A percentile compares a stretch with the other conserved stretches of the same genome.
Evolutionary conservation across 2,888 invertebrate species (phyloP).

Genomic region (Ischnura elegans): DNA sequence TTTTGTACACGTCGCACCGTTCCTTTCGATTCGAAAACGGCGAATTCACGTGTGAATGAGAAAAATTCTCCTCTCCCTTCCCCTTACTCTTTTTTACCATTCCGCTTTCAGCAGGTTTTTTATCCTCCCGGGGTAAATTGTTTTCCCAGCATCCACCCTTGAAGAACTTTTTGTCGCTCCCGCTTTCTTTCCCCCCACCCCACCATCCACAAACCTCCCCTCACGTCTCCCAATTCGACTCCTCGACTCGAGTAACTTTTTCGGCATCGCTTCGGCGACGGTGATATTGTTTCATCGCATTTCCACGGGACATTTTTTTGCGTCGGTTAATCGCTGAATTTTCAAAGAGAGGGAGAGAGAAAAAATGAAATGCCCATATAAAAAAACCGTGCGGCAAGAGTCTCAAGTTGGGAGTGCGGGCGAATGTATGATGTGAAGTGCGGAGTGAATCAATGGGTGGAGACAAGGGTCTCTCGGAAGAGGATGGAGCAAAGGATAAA

Average conservation of each 20-base stretch:
- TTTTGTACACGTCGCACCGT: background rate
- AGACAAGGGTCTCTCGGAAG: background rate
- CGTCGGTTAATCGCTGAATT: constrained; percentile 6
- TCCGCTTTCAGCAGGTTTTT: background rate
- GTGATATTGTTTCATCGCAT: background rate
- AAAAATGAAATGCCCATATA: too few species aligned
- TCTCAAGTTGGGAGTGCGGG: background rate
- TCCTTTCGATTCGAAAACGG: background rate
- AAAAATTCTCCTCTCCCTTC: background rate
- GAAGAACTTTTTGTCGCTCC: background rate
- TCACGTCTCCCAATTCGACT: background rate
- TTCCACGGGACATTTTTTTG: constrained; percentile 8
- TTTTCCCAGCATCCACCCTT: background rate
- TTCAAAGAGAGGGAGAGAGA: background rate
- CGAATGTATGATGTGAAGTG: too few species aligned
- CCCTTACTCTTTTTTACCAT: background rate
- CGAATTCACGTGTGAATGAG: background rate
- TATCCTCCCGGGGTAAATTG: background rate
- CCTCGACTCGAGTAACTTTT: background rate
- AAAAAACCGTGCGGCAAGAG: too few species aligned
- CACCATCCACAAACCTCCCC: background rate
- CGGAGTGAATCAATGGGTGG: too few species aligned
- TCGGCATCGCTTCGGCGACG: background rate
- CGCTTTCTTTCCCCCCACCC: background rate
- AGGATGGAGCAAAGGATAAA: background rate